phyloP scores from a whole-genome alignment of 2,888 invertebrate species.

The Standfussiana lucernea region DNA sequence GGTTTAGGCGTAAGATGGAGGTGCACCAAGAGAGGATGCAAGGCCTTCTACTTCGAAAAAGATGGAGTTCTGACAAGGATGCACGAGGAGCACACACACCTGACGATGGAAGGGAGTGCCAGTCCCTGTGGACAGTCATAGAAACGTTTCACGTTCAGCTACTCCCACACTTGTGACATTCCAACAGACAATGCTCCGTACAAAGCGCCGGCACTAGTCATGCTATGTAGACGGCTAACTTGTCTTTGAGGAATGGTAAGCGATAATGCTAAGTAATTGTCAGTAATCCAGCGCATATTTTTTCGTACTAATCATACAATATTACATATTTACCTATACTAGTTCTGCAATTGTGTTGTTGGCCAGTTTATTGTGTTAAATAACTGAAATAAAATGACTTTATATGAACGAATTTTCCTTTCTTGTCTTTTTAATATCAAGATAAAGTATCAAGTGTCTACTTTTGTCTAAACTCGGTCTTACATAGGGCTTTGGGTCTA shows the following conservation, averaged over 20 bases:
- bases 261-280: no score
- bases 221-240: no score
- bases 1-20: no score
- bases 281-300: no score
- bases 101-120: not conserved
- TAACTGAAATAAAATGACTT: not conserved
- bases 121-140: not conserved
- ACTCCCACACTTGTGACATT: not conserved
- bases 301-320: no score
- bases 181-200: not conserved
- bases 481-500: no score
- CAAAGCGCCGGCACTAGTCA: no score
- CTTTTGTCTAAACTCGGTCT: no score
- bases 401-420: not conserved
- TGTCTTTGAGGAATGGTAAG: no score
- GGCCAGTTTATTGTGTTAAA: not conserved
- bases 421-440: not conserved
- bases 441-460: not conserved
- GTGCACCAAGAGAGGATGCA: no score
- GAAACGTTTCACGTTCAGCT: not conserved
- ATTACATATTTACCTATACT: slow-evolving; percentile 2
- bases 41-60: no score
- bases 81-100: not conserved
- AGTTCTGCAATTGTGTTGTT: slow-evolving; percentile 8
- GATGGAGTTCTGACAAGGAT: no score